Evolutionary conservation across 2,113 vertebrate genomes (phyloP), one percentile per base, ranked within the genome.

Genomic region (Passer montanus): DNA sequence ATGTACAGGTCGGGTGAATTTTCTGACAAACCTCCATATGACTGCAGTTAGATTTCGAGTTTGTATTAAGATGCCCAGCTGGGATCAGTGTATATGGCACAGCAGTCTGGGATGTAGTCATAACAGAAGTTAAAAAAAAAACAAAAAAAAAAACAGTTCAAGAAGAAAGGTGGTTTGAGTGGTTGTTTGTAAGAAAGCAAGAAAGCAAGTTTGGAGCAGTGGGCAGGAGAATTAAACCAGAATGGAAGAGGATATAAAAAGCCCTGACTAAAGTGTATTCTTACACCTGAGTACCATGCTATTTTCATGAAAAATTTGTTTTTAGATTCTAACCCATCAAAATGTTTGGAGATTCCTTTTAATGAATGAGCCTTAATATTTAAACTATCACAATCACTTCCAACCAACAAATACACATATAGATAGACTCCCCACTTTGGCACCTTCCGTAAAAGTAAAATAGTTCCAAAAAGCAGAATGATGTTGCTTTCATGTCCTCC

Each of bases 1-100:
- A 59, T 22, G 5, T 28, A 50, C 19, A 31, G 13, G 26, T 6
- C 0, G 0, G 13, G 24, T 41, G 11, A 73, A 49, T 41, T 23
- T 74, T 19, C 41, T 43, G n/a, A 68, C 43, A 58, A n/a, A 84
- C 4, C 1, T 43, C 20, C 23, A n/a, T 6, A 20, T 1, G 1
- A 37, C 30, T 72, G n/a, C 37, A 13, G 17, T 16, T 44, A 14
- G 11, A 73, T 62, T 73, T 68, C 52, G n/a, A 67, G 15, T 3
- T 62, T 7, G 2, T 56, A 39, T 35, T 11, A 70, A 47, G 15
- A 33, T 59, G 12, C 12, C 14, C 19, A 37, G 12, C 21, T 89
- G 30, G 7, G 19, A 74, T 14, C 28, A 76, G 4, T 24, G 22
- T 41, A 15, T 41, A 41, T 41, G 39, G 35, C 28, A 41, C 9